Evolutionary conservation across 1,140 invertebrate genomes (phyloP), one percentile per base, ranked within the genome.

Genomic region (Solenopsis invicta): DNA sequence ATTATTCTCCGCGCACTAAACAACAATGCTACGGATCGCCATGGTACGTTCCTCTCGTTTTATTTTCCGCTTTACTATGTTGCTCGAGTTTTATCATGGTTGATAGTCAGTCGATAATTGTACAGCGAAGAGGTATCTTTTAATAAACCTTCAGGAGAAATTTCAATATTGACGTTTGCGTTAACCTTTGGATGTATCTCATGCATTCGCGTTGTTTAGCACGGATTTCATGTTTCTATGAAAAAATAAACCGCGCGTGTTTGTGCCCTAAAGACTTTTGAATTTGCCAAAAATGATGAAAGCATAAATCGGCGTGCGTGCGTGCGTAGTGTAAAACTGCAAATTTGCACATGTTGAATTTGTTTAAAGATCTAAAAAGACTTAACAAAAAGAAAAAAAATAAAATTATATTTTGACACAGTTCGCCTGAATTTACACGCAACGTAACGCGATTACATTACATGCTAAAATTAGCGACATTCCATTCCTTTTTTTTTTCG

Each of bases 391-490:
- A 29, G 29, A 29, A 52, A 41, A 41, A 13, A 41, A 18, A 61
- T 59, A 34, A 77, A 45, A 62, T 48, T 61, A 66, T 1, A n/a
- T 48, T 21, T 24, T 5, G 18, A 77, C 34, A 2, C 1, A 34
- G n/a, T 74, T 37, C 6, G 12, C 21, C 80, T 37, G 29, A 37
- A 84, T 50, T 84, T 75, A 62, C 13, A 62, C 48, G 34, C 50
- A 75, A 84, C 74, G 61, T 75, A 62, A 84, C 13, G 54, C 41
- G 69, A 84, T 84, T 84, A 74, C 59, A 52, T 78, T 89, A 87
- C 85, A 69, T 76, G 78, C 64, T 89, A 48, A 87, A 90, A 90
- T 90, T 90, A 90, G 89, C 88, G 77, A 75, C 86, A 89, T 86
- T 69, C 85, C 71, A 74, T 29, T 75, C n/a, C 34, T 54, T 64